Conservation (phyloP, 1,140 invertebrate genomes). For the Drosophila takahashii region DNA sequence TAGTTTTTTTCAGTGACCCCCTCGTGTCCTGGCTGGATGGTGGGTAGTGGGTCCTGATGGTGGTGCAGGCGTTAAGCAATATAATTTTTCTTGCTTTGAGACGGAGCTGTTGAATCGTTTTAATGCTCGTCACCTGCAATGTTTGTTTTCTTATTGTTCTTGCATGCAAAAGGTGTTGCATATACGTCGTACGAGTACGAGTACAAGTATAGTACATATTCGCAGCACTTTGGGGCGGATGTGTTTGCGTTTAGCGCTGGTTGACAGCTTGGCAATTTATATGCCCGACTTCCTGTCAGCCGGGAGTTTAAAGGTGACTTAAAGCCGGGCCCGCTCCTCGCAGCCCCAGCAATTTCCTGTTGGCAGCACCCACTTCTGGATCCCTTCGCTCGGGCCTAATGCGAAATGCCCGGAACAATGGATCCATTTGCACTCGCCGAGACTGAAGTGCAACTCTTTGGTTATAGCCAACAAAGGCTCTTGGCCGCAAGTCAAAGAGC, state of each 20-base stretch:
- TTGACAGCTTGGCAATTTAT: slow-evolving; percentile 75
- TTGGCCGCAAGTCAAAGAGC: slow-evolving; percentile 65
- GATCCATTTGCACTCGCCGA: slow-evolving; percentile 68
- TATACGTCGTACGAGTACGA: background rate
- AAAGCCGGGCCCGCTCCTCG: slow-evolving; percentile 18
- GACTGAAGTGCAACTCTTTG: slow-evolving; percentile 76
- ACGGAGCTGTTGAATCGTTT: slow-evolving; percentile 80
- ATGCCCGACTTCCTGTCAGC: slow-evolving; percentile 60
- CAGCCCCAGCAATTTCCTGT: slow-evolving; percentile 55
- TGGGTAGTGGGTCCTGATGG: background rate
- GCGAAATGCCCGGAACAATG: slow-evolving; percentile 62
- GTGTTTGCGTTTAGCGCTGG: slow-evolving; percentile 71
- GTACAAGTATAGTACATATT: slow-evolving; percentile 10
- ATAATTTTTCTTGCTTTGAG: slow-evolving; percentile 75
- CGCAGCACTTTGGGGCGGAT: slow-evolving; percentile 50
- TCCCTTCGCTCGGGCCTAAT: slow-evolving; percentile 42
- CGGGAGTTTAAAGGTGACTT: slow-evolving; percentile 49
- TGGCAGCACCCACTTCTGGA: slow-evolving; percentile 47
- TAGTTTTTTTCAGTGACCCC: slow-evolving; percentile 9
- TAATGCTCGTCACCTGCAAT: slow-evolving; percentile 77
- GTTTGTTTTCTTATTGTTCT: slow-evolving; percentile 51
- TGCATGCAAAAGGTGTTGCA: slow-evolving; percentile 52
- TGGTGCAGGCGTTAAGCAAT: slow-evolving; percentile 64
- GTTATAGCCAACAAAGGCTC: slow-evolving; percentile 54
- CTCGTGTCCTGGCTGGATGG: slow-evolving; percentile 13